phyloP scores from a whole-genome alignment of 2,888 invertebrate genomes.

The Agriopis aurantiaria region DNA sequence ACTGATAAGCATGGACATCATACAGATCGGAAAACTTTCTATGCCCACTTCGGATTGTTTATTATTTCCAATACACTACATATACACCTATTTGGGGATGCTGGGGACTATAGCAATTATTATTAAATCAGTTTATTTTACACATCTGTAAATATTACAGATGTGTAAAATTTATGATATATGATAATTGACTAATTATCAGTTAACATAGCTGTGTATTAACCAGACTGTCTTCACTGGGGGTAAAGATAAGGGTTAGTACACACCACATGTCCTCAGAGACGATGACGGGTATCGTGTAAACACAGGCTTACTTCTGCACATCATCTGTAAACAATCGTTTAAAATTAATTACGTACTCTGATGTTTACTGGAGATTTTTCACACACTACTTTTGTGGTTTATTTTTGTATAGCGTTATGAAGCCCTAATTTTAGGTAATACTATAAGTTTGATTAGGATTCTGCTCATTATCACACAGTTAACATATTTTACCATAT shows the following conservation, averaged over 20 bases:
- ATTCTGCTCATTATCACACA: background rate
- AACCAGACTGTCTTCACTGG: slow-evolving; percentile 26
- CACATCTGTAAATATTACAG: too few relatives aligned
- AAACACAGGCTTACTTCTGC: slow-evolving; percentile 49
- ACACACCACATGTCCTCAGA: slow-evolving; percentile 59
- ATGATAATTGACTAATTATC: too few relatives aligned
- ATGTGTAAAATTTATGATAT: too few relatives aligned
- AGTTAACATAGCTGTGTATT: background rate
- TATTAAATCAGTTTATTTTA: background rate
- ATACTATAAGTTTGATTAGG: background rate
- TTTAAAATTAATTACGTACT: slow-evolving; percentile 12
- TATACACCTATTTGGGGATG: too few relatives aligned
- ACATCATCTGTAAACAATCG: slow-evolving; percentile 51
- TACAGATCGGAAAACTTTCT: too few relatives aligned
- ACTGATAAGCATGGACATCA: too few relatives aligned
- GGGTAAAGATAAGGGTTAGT: slow-evolving; percentile 56
- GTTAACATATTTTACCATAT: background rate
- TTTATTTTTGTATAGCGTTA: background rate
- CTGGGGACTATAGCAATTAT: background rate
- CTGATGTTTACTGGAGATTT: background rate
- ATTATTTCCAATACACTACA: too few relatives aligned
- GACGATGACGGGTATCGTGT: slow-evolving; percentile 52
- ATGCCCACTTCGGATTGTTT: too few relatives aligned
- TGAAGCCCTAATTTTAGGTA: background rate
- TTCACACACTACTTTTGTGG: slow-evolving; percentile 3